These are phyloP conservation scores for Caenorhabditis doughertyi DNA, from an alignment of 2,888 invertebrate species.

Conservation along the genomic window DNA sequence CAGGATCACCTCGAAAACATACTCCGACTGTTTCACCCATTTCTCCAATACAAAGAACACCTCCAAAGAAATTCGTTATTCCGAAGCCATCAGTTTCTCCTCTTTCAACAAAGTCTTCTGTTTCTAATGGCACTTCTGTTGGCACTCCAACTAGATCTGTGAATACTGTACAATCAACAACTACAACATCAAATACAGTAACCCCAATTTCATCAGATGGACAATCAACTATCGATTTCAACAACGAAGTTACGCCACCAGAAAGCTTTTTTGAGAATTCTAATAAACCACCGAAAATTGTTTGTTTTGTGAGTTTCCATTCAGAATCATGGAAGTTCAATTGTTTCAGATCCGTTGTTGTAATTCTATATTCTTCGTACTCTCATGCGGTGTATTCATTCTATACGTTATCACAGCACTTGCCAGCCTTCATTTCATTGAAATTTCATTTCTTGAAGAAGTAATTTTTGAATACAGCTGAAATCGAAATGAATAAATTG, in stretches of 20 bases:
- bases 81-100: background rate
- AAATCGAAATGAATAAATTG: background rate
- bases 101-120: background rate
- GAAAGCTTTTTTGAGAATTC: background rate
- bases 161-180: background rate
- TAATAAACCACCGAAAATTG: background rate
- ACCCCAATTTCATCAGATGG: constrained; percentile 6
- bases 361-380: background rate
- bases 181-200: constrained; percentile 2
- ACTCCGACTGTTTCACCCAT: background rate
- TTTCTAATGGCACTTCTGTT: background rate
- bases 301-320: constrained; percentile 1
- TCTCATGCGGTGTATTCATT: background rate
- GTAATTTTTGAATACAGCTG: background rate
- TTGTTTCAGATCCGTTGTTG: constrained; percentile 18
- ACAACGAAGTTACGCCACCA: background rate
- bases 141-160: background rate
- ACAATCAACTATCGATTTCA: background rate
- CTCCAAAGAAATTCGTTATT: background rate
- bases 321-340: background rate
- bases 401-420: background rate
- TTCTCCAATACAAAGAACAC: background rate
- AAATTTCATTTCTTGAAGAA: background rate
- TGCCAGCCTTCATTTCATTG: constrained; percentile 1
- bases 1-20: background rate